Base-by-base conservation (phyloP, 2,797 vertebrate species). In the Pseudochaenichthys georgianus region DNA sequence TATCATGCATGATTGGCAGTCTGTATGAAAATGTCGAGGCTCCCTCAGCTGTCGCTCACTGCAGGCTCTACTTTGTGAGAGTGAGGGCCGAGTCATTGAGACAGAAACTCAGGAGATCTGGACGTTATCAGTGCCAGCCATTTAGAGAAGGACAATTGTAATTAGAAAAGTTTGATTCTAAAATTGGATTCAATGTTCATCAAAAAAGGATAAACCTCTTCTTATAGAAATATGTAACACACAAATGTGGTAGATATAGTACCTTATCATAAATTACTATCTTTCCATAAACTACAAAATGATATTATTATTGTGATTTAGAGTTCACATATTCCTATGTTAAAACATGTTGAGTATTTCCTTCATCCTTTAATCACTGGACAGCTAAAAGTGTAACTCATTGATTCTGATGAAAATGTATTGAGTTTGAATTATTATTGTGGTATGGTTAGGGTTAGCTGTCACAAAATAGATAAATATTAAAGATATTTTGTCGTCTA, bases 1-100 rank as follows among this genome's bases (percentile, higher is more conserved):
- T 88, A 90, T 83, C 84, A 79, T 88, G 89, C 83, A 79, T 90
- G 87, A 94, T 92, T 92, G 90, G 85, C 81, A 80, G 82, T 86
- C 76, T 87, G 73, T 69, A 73, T 74, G 86, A 87, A 90, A 86
- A 84, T 80, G 73, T 80, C 62, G 16, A 59, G 63, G 82, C 75
- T 64, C 77, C 70, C 71, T 76, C 52, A 69, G 74, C 83, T 89
- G 86, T 88, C 85, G 11, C 83, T 84, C 88, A 90, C 42, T 81
- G 61, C 66, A 75, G 60, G 46, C 75, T 65, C 69, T 38, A 58
- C 82, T 21, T 87, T 83, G 81, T 84, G 69, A 34, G 41, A 59
- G 57, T 62, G 70, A 87, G 83, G 12, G n/a, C 28, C 41, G 73
- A 60, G 19, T 69, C 68, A 88, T 87, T 88, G 71, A 74, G 70